Conservation (phyloP, 2,113 vertebrate genomes). For the Pterophyllum scalare region DNA sequence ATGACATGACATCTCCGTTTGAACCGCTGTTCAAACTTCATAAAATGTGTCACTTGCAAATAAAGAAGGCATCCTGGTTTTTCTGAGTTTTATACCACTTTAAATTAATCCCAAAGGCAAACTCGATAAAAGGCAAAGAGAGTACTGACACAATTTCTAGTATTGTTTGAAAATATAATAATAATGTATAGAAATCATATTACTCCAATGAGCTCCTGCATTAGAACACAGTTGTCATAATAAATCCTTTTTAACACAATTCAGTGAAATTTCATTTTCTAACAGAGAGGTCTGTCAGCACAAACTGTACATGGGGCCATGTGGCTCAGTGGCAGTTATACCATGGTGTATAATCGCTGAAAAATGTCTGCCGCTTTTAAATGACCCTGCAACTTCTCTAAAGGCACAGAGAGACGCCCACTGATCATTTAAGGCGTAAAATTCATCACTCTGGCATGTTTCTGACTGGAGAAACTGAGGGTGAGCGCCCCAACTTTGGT, state of each 20-base stretch:
- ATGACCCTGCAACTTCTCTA: accelerated
- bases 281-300: neutral
- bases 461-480: neutral
- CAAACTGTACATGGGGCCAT: neutral
- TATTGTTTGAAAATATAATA: neutral
- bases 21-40: neutral
- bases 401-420: neutral
- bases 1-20: too few relatives aligned
- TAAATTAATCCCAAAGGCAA: neutral
- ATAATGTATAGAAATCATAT: neutral
- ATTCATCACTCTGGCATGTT: neutral
- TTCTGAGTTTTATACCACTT: neutral
- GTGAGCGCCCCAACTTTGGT: too few relatives aligned
- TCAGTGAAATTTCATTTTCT: neutral
- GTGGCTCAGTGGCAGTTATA: neutral
- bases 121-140: neutral
- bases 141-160: neutral
- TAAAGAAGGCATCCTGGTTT: neutral
- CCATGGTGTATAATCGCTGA: neutral
- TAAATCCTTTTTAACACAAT: neutral
- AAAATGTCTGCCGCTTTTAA: neutral
- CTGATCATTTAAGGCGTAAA: neutral
- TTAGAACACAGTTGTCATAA: neutral
- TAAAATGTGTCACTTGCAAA: neutral
- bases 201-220: neutral